A percentile compares a stretch with the other conserved stretches of the same genome.
Conservation (phyloP, 64 coral and sea anemone species). For the Orbicella faveolata region DNA sequence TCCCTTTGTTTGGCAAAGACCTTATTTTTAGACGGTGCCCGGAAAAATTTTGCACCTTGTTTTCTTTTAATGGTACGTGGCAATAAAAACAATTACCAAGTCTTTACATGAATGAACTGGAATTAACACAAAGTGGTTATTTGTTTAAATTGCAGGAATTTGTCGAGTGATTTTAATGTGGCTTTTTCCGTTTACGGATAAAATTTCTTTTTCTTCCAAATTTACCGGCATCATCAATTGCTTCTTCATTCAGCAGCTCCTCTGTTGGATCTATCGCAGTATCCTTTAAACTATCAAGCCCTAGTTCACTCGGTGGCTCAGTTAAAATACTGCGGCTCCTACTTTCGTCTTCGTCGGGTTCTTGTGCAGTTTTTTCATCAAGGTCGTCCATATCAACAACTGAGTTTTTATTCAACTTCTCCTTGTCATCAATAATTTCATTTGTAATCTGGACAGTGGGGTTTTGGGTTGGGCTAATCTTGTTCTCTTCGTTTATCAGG, state of each 20-base stretch:
- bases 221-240: conserved; percentile 42
- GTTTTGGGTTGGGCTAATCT: not conserved
- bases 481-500: not conserved
- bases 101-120: too few species aligned
- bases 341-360: not conserved
- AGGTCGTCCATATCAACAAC: not conserved
- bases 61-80: too few species aligned
- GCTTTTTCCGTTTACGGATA: not conserved
- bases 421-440: not conserved
- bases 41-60: too few species aligned
- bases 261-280: not conserved
- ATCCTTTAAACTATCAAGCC: not conserved
- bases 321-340: not conserved
- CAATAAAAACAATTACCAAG: too few species aligned
- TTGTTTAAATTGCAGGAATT: too few species aligned
- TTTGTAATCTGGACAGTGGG: not conserved
- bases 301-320: not conserved
- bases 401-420: not conserved
- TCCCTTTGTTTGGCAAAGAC: too few species aligned
- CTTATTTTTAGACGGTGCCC: too few species aligned
- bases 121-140: too few species aligned
- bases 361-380: not conserved
- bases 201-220: conserved; percentile 27
- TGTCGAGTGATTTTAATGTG: not conserved
- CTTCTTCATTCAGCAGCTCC: conserved; percentile 12